Conservation (phyloP, 1,140 invertebrate species). For the Bilobella aurantiaca region DNA sequence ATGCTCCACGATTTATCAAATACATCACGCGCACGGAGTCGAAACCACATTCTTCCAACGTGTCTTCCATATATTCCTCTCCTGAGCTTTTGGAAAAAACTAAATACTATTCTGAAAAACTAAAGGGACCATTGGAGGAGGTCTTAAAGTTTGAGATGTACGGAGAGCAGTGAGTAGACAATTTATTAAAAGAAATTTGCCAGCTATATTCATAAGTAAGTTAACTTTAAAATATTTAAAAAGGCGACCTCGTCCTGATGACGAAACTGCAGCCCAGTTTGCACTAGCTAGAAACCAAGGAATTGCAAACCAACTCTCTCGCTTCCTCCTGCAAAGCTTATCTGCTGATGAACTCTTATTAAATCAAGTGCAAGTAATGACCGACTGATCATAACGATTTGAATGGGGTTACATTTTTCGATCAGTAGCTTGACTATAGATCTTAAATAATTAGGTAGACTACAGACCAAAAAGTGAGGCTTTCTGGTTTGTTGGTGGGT, state of each 20-base stretch:
- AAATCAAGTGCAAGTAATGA: constrained; percentile 17
- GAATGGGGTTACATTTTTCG: constrained; percentile 1
- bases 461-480: constrained; percentile 62
- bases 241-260: not conserved
- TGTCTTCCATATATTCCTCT: constrained; percentile 37
- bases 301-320: constrained; percentile 57
- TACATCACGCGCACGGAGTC: constrained; percentile 63
- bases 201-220: not conserved
- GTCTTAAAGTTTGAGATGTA: constrained; percentile 17
- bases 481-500: constrained; percentile 64
- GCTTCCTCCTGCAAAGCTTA: constrained; percentile 51
- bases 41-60: constrained; percentile 47
- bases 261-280: not conserved
- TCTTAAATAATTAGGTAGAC: constrained; percentile 48
- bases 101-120: constrained; percentile 16
- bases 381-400: not conserved
- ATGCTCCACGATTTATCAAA: constrained; percentile 54
- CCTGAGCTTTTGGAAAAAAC: constrained; percentile 19
- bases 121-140: constrained; percentile 17
- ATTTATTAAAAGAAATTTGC: not conserved
- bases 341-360: constrained; percentile 41
- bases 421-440: constrained; percentile 11
- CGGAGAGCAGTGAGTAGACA: not conserved
- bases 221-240: too few relatives aligned
- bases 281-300: not conserved